These are phyloP conservation scores for Ctenicera cuprea DNA, from an alignment of 2,888 invertebrate species.

Conservation along the genomic window DNA sequence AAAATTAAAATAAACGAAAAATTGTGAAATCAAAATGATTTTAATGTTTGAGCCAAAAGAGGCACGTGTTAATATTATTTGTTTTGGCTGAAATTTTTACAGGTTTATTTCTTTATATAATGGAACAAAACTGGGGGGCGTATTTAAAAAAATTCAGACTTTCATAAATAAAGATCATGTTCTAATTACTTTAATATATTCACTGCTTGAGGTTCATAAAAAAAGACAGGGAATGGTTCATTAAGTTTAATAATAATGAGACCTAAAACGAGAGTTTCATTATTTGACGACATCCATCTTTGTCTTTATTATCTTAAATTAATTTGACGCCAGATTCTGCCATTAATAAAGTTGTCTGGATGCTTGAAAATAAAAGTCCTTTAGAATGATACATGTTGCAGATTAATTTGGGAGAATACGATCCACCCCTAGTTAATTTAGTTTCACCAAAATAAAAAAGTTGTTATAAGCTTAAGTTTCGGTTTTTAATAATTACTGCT, in stretches of 20 bases:
- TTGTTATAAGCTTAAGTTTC: neutral
- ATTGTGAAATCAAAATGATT: no score
- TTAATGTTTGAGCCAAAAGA: no score
- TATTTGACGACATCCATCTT: neutral
- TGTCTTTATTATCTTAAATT: conserved; percentile 19
- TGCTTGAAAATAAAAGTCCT: conserved; percentile 8
- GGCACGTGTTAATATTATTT: no score
- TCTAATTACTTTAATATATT: no score
- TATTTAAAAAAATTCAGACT: no score
- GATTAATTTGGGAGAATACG: conserved; percentile 2
- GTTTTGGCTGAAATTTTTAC: no score
- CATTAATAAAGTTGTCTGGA: conserved; percentile 22
- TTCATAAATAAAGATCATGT: no score
- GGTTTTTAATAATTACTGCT: neutral
- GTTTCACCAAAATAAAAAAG: neutral
- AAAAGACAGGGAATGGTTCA: neutral
- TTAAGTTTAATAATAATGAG: neutral
- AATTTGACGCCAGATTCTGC: conserved; percentile 18
- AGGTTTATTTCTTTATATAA: no score
- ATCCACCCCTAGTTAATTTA: conserved; percentile 7
- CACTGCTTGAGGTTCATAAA: no score
- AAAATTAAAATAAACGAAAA: no score
- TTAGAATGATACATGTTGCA: conserved; percentile 16
- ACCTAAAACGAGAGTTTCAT: conserved; percentile 1
- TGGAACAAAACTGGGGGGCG: no score